Base-by-base conservation (phyloP, 2,888 invertebrate genomes). In the Dysmachus trigonus region DNA sequence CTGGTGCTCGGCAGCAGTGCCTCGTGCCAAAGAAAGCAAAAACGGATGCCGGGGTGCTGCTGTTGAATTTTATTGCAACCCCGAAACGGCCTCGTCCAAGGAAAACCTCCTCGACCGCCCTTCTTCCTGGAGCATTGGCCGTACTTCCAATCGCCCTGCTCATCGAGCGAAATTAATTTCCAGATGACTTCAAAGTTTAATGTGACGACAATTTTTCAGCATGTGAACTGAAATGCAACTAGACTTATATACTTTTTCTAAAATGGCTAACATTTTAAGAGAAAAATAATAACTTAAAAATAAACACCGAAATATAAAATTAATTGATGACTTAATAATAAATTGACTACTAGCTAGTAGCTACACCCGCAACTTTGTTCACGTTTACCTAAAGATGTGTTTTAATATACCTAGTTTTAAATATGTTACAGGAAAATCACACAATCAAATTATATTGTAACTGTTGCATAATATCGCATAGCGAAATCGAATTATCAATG, bases 151-250 rank as follows among this genome's bases (percentile, higher is more conserved):
- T 33, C 31, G 10, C n/a, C 27, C 6, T n/a, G 27, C 73, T 73
- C 41, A 4, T 13, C 38, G 30, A 30, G 31, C 72, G 72, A 83
- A 83, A 83, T 83, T 83, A 83, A 83, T 83, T 83, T 72, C 38
- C 72, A 83, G 71, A 38, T 33, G 71, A 41, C 83, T 83, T 83
- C 72, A 83, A 83, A 83, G 41, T 83, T 83, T 83, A 41, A 83
- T 86, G 79, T 71, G 82, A 87, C 53, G 18, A 27, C 18, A 10
- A 27, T 27, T 18, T 62, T 62, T 2, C 77, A 71, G 87, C 41
- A 41, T 79, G 74, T 72, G 82, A 76, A 27, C 83, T 72, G 72
- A 76, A 33, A 77, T 72, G 82, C 83, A 77, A 76, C 79, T 33
- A 71, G 47, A n/a, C n/a, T 13, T n/a, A 47, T n/a, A 3, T n/a